phyloP scores from a whole-genome alignment of 1,140 invertebrate species.

The Varroa destructor region DNA sequence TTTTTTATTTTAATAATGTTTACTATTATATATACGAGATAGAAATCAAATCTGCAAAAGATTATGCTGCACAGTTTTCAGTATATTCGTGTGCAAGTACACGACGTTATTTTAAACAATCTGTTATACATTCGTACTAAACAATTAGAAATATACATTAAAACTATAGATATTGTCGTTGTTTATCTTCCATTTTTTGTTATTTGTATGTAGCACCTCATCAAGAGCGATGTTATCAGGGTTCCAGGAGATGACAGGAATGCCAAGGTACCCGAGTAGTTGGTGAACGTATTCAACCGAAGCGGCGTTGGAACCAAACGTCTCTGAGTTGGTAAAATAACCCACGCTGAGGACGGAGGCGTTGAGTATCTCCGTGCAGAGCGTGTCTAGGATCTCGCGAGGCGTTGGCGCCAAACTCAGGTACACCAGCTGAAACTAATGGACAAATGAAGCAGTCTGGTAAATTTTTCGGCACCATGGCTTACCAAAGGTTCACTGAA shows the following conservation, averaged over 20 bases:
- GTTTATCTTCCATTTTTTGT: too few species aligned
- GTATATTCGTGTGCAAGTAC: too few species aligned
- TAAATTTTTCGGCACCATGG: too few species aligned
- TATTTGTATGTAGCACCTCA: constrained; percentile 47
- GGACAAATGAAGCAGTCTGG: background rate
- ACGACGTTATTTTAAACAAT: too few species aligned
- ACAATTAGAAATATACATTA: too few species aligned
- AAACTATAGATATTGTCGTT: too few species aligned
- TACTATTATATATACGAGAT: too few species aligned
- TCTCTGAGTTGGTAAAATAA: constrained; percentile 83
- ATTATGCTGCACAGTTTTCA: too few species aligned
- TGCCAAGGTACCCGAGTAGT: constrained; percentile 65
- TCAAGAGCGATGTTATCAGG: constrained; percentile 76
- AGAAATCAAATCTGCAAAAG: too few species aligned
- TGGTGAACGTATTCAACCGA: constrained; percentile 85
- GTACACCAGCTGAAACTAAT: constrained; percentile 21
- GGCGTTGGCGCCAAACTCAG: constrained; percentile 54
- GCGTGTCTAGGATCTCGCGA: constrained; percentile 50
- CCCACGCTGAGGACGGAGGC: constrained; percentile 77
- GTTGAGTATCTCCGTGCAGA: constrained; percentile 73
- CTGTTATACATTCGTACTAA: too few species aligned
- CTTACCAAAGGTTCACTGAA: too few species aligned
- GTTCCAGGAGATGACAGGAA: constrained; percentile 82
- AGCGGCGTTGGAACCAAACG: constrained; percentile 69
- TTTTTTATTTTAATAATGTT: too few species aligned